Conservation (phyloP, 1,140 invertebrate species). For the Trichoplusia ni region DNA sequence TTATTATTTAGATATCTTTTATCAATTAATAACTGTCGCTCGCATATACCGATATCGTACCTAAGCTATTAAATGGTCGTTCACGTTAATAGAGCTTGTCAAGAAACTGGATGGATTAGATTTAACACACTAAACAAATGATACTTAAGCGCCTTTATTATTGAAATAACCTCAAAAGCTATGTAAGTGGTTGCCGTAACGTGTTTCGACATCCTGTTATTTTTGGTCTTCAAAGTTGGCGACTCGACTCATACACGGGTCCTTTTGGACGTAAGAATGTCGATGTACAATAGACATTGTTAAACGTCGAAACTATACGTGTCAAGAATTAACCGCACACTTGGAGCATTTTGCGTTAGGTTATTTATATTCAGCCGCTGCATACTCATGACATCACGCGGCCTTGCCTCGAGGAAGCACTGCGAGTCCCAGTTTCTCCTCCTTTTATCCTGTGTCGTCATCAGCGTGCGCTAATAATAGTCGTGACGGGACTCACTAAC, state of each 20-base stretch:
- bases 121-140: too few relatives aligned
- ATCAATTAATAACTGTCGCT: too few relatives aligned
- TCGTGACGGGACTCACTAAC: conserved; percentile 27
- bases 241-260: conserved; percentile 18
- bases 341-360: conserved; percentile 54
- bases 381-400: conserved; percentile 73
- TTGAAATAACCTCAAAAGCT: too few relatives aligned
- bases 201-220: conserved; percentile 2
- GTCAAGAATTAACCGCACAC: conserved; percentile 53
- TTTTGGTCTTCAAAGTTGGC: conserved; percentile 11
- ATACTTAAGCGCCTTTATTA: too few relatives aligned
- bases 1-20: too few relatives aligned
- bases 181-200: too few relatives aligned
- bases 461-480: conserved; percentile 63
- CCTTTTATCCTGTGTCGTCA: conserved; percentile 75
- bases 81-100: too few relatives aligned
- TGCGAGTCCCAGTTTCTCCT: conserved; percentile 71
- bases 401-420: conserved; percentile 73
- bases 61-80: too few relatives aligned
- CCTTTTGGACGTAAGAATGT: conserved; percentile 28
- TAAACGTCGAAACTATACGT: conserved; percentile 59
- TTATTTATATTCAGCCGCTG: conserved; percentile 62
- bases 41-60: too few relatives aligned
- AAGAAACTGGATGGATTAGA: too few relatives aligned
- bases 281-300: conserved; percentile 48